Percentiles rank a stretch among this genome's conserved stretches.
Evolutionary conservation across 2,113 vertebrate genomes (phyloP).

Genomic region (Acinonyx jubatus): DNA sequence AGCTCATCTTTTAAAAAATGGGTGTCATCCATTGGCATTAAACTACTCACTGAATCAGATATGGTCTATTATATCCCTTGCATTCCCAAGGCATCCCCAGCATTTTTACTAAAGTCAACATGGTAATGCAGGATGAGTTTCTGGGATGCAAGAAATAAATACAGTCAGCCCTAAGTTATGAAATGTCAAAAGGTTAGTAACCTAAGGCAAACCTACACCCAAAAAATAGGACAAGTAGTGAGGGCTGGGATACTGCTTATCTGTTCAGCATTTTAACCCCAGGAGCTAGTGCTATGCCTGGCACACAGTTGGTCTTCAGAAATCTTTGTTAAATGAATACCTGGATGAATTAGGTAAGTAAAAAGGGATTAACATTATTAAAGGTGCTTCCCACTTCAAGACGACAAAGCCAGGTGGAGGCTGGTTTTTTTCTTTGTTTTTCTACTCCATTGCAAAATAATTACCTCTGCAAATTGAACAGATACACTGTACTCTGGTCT

Average conservation of each 20-base stretch:
- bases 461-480: not conserved
- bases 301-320: not conserved
- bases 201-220: not conserved
- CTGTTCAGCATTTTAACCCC: not conserved
- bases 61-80: not conserved
- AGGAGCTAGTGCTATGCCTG: not conserved
- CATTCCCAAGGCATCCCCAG: not conserved
- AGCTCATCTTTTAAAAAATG: not conserved
- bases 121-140: not conserved
- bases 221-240: not conserved
- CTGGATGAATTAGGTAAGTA: not conserved
- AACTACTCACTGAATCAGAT: not conserved
- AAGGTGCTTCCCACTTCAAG: not conserved
- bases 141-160: not conserved
- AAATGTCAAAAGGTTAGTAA: not conserved
- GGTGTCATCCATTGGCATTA: not conserved
- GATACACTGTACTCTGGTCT: not conserved
- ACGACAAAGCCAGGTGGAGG: not conserved
- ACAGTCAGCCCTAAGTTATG: not conserved
- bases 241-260: not conserved
- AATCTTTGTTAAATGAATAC: not conserved
- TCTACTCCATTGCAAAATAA: not conserved
- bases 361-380: not conserved
- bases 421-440: not conserved
- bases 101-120: constrained; percentile 4